These are phyloP conservation scores for Cremastinae sp. DNA, from an alignment of 2,888 invertebrate genomes.

Conservation along the genomic window DNA sequence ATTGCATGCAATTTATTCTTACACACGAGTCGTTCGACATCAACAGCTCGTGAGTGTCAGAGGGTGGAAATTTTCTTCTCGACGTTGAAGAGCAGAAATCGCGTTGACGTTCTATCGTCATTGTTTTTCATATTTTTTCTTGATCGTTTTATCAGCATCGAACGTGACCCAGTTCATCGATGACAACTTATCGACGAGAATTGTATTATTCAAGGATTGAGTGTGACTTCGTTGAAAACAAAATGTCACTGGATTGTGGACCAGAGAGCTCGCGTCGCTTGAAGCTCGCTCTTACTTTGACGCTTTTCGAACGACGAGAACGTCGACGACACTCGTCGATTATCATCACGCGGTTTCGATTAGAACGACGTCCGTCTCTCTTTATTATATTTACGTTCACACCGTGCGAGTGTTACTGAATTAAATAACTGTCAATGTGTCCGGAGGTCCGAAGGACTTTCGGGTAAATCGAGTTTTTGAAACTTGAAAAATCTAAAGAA, in stretches of 20 bases:
- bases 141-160: constrained; percentile 29
- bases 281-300: constrained; percentile 37
- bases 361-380: constrained; percentile 15
- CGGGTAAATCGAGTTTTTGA: background rate
- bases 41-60: constrained; percentile 24
- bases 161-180: constrained; percentile 46
- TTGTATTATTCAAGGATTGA: constrained; percentile 14
- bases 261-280: constrained; percentile 22
- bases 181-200: constrained; percentile 39
- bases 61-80: constrained; percentile 20
- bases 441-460: too few relatives aligned
- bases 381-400: too few relatives aligned
- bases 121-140: constrained; percentile 19
- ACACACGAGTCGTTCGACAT: too few relatives aligned
- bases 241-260: background rate
- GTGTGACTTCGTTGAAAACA: constrained; percentile 1
- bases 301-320: constrained; percentile 1
- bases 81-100: constrained; percentile 29
- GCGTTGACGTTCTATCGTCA: constrained; percentile 5
- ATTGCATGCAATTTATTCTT: too few relatives aligned
- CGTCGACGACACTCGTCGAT: constrained; percentile 23
- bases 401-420: background rate
- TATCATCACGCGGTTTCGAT: constrained; percentile 18
- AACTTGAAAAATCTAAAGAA: constrained; percentile 18
- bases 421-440: background rate